These are phyloP conservation scores for Semotilus atromaculatus DNA, from an alignment of 2,797 vertebrate species.

Conservation along the genomic window DNA sequence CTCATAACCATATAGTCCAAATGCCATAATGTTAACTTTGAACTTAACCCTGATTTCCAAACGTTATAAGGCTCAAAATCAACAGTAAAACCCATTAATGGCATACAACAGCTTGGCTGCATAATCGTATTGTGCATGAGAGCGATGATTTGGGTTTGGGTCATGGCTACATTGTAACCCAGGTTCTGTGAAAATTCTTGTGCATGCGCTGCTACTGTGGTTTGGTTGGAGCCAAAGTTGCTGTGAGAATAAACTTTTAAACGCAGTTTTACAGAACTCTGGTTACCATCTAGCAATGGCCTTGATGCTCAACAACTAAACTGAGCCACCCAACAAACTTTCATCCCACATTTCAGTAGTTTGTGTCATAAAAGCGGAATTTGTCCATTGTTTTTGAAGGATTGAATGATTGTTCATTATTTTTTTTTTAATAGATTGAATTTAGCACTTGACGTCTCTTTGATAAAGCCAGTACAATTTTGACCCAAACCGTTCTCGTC, in stretches of 20 bases:
- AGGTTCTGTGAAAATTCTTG: neutral
- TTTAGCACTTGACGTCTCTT: slow-evolving; percentile 18
- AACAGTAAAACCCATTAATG: neutral
- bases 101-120: slow-evolving; percentile 6
- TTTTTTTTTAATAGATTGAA: slow-evolving; percentile 10
- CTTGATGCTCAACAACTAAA: neutral
- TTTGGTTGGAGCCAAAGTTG: neutral
- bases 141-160: neutral
- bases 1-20: neutral
- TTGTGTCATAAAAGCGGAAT: slow-evolving; percentile 12
- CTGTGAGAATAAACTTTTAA: neutral
- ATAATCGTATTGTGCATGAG: neutral
- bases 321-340: neutral
- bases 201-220: neutral
- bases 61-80: neutral
- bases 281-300: neutral
- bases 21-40: neutral
- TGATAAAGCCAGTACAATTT: slow-evolving; percentile 13
- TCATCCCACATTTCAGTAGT: neutral
- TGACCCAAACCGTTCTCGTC: slow-evolving; percentile 6
- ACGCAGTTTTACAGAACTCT: neutral
- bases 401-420: neutral
- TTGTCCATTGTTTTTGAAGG: neutral
- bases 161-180: neutral
- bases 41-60: slow-evolving; percentile 15